Evolutionary conservation across 2,888 invertebrate species (phyloP).

Genomic region (Mimumesa dahlbomi): DNA sequence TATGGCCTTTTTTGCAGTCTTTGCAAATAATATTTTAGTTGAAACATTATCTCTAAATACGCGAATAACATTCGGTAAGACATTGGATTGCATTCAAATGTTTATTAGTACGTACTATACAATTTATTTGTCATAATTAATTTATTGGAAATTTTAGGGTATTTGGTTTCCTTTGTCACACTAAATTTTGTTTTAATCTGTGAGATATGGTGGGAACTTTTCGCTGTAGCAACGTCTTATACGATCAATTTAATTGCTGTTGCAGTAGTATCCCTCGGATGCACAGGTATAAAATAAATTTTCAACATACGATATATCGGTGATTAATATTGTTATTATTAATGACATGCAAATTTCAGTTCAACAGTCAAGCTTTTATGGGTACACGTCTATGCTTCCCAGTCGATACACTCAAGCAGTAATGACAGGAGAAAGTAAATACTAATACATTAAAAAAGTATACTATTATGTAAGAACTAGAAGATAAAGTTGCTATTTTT

Average conservation of each 20-base stretch:
- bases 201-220: constrained; percentile 93
- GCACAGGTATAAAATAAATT: constrained; percentile 84
- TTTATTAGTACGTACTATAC: neutral
- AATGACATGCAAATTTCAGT: constrained; percentile 80
- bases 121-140: neutral
- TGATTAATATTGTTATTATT: neutral
- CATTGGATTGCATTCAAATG: too few species aligned
- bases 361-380: constrained; percentile 97
- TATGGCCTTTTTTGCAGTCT: constrained; percentile 93
- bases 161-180: constrained; percentile 90
- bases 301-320: neutral
- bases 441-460: neutral
- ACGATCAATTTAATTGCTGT: constrained; percentile 91
- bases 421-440: constrained; percentile 96
- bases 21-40: constrained; percentile 91
- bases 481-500: neutral
- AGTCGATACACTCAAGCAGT: constrained; percentile 95
- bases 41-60: constrained; percentile 91
- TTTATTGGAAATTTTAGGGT: constrained; percentile 82
- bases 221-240: constrained; percentile 89
- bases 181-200: constrained; percentile 91
- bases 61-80: constrained; percentile 91
- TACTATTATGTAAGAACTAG: too few species aligned
- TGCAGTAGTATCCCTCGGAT: constrained; percentile 92
- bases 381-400: constrained; percentile 95